Evolutionary conservation across 1,140 invertebrate species (phyloP).

Genomic region (Varroa destructor): DNA sequence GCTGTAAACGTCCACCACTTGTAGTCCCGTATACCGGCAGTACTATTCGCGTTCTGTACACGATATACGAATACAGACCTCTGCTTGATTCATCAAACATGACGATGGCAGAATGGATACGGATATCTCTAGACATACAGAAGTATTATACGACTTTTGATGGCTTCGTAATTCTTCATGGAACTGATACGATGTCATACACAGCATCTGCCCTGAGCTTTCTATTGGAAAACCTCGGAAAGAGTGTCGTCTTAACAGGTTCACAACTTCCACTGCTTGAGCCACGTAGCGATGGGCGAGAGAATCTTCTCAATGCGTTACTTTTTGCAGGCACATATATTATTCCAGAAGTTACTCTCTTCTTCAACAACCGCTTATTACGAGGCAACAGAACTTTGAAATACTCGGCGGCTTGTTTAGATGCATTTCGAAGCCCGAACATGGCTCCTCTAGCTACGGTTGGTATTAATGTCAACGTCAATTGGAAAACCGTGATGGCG

Average conservation of each 20-base stretch:
- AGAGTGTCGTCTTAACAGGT: slow-evolving; percentile 85
- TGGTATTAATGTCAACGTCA: slow-evolving; percentile 49
- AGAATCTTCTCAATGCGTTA: slow-evolving; percentile 79
- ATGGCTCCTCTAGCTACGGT: slow-evolving; percentile 63
- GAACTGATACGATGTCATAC: slow-evolving; percentile 90
- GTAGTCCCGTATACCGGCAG: slow-evolving; percentile 50
- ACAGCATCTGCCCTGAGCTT: slow-evolving; percentile 88
- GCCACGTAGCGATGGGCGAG: slow-evolving; percentile 64
- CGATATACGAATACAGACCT: slow-evolving; percentile 69
- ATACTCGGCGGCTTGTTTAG: slow-evolving; percentile 57
- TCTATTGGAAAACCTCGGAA: slow-evolving; percentile 86
- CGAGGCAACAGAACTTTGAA: slow-evolving; percentile 83
- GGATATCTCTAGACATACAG: slow-evolving; percentile 74
- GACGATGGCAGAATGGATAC: slow-evolving; percentile 75
- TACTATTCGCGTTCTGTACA: slow-evolving; percentile 55
- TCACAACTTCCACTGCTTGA: slow-evolving; percentile 87
- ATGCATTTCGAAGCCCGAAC: slow-evolving; percentile 85
- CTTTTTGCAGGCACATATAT: slow-evolving; percentile 76
- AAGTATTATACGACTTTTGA: slow-evolving; percentile 67
- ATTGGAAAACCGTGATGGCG: slow-evolving; percentile 62
- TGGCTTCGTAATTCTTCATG: slow-evolving; percentile 89
- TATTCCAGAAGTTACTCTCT: slow-evolving; percentile 86
- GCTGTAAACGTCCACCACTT: slow-evolving; percentile 45
- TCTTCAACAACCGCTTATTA: slow-evolving; percentile 73
- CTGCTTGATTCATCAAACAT: slow-evolving; percentile 86